These are phyloP conservation scores for Drosophila nigricruria DNA, from an alignment of 2,888 invertebrate genomes.

Conservation along the genomic window DNA sequence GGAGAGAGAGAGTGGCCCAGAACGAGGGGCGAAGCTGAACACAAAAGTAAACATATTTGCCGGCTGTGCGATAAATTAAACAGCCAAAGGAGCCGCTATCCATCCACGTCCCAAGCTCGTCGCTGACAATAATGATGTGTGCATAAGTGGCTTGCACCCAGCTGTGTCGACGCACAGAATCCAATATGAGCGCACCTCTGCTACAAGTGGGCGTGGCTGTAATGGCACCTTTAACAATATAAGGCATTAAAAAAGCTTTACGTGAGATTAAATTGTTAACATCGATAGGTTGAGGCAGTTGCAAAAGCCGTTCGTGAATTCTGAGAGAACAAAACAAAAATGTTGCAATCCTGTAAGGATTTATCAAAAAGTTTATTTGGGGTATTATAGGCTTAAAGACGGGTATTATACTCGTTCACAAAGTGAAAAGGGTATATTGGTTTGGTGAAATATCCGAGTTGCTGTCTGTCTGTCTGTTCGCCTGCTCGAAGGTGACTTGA, in stretches of 20 bases:
- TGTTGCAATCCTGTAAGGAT: background rate
- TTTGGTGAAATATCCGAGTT: background rate
- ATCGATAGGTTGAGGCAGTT: background rate
- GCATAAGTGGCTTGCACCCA: conserved; percentile 59
- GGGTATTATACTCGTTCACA: background rate
- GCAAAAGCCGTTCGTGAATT: background rate
- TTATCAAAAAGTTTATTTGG: background rate
- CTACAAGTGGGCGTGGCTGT: conserved; percentile 4
- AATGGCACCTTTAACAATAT: background rate
- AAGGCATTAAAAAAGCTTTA: background rate
- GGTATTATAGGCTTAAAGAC: background rate
- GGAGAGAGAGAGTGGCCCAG: background rate
- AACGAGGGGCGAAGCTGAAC: conserved; percentile 14
- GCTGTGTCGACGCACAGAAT: conserved; percentile 6
- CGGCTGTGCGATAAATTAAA: conserved; percentile 70
- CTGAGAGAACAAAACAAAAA: background rate
- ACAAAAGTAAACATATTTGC: conserved; percentile 65
- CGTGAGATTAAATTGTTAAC: conserved; percentile 11
- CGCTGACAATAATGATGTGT: conserved; percentile 74
- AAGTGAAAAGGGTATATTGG: background rate
- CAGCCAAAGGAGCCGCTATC: conserved; percentile 42
- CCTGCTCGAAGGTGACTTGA: too few species aligned
- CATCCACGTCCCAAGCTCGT: conserved; percentile 3
- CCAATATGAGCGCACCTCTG: conserved; percentile 1
- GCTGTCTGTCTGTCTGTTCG: background rate